Evolutionary conservation across 2,113 vertebrate species (phyloP).

Genomic region (Acrocephalus arundinaceus): DNA sequence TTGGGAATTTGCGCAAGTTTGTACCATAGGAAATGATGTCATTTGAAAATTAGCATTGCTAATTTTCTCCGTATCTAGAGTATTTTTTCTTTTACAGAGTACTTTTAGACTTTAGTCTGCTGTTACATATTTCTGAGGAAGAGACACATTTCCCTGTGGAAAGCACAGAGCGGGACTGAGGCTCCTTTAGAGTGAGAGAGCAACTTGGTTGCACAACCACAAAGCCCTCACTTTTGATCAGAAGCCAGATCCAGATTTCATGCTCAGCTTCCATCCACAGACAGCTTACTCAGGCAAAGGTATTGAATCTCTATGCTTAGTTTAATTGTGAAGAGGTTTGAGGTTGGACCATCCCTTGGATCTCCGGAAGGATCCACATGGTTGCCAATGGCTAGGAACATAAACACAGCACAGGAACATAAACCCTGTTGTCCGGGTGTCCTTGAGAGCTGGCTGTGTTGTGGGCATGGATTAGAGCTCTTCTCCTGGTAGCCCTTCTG

Average conservation of each 20-base stretch:
- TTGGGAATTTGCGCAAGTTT: neutral
- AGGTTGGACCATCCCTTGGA: neutral
- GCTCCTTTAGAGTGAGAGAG: neutral
- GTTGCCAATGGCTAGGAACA: neutral
- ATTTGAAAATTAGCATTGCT: neutral
- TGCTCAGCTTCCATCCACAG: neutral
- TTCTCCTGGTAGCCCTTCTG: neutral
- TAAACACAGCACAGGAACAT: fast-evolving
- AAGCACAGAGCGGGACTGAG: fast-evolving
- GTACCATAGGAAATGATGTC: neutral
- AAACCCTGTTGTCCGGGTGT: neutral
- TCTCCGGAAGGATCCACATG: fast-evolving
- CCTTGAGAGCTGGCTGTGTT: neutral
- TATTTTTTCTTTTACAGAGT: neutral
- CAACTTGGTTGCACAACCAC: neutral
- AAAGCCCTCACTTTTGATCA: neutral
- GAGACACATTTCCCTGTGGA: neutral
- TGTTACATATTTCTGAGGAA: neutral
- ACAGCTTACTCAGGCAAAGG: neutral
- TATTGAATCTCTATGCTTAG: neutral
- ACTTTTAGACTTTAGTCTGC: neutral
- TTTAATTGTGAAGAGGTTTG: neutral
- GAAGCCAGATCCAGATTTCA: neutral
- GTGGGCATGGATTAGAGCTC: neutral
- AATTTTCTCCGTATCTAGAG: neutral